Evolutionary conservation across 2,113 vertebrate genomes (phyloP), one percentile per base, ranked within the genome.

Genomic region (Eulemur macaco): DNA sequence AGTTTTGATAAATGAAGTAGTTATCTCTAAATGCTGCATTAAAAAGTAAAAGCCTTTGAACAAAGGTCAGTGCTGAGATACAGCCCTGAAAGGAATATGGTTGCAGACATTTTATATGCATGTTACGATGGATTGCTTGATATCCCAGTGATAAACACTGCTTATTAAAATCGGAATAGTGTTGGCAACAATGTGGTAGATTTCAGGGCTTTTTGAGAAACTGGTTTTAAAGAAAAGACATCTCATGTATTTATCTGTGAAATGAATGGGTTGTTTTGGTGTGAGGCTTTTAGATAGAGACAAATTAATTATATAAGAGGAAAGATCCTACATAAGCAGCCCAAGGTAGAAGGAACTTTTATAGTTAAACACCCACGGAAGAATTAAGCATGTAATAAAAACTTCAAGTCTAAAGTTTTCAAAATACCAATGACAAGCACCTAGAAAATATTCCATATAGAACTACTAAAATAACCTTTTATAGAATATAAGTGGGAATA

Each of bases 1-100:
- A 98, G 96, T 98, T 98, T 98, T 98, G 97, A 98, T 98, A 98
- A 98, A 98, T 98, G 96, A 98, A 98, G 98, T 94, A 96, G 95
- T 98, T 98, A 98, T 97, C 97, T 97, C 92, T 98, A 98, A 97
- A 97, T 97, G 97, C 95, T 86, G 37, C 95, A 92, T 97, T 98
- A 96, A 98, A 98, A 98, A 98, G 95, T 89, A 97, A 98, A 98
- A 98, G 94, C 96, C 97, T 93, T 95, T 90, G 93, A 97, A 97
- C 82, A 86, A 98, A 98, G 98, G 94, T 98, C 95, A 96, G 64
- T 97, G 91, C 97, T 91, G 81, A 94, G 95, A 89, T 39, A 96
- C 68, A 87, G 87, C 73, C 68, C 96, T 94, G 97, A 94, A 66
- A 94, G 86, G 94, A 97, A 92, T 3, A 8, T 87, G 93, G 52